Evolutionary conservation across 2,888 invertebrate species (phyloP).

Genomic region (Hermodice carunculata): DNA sequence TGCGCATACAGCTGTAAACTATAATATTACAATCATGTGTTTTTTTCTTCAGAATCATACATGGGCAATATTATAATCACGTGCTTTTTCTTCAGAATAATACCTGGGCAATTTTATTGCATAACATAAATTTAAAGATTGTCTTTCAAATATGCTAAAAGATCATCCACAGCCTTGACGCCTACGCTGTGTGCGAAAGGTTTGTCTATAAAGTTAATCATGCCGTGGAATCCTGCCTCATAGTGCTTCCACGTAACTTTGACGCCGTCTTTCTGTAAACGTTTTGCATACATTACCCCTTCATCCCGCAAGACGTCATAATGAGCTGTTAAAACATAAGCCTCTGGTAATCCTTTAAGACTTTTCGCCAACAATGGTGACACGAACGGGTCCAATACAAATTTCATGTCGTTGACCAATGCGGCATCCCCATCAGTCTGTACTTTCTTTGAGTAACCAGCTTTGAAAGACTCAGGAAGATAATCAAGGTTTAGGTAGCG

Average conservation of each 20-base stretch:
- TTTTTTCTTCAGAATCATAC: too few relatives aligned
- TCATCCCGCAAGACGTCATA: conserved; percentile 70
- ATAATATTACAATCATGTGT: too few relatives aligned
- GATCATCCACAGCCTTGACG: conserved; percentile 5
- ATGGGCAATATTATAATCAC: too few relatives aligned
- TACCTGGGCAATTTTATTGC: too few relatives aligned
- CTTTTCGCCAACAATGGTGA: conserved; percentile 64
- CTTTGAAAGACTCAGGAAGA: too few relatives aligned
- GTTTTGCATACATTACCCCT: conserved; percentile 64
- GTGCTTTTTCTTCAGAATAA: too few relatives aligned
- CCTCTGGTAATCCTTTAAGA: conserved; percentile 55
- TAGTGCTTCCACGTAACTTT: conserved; percentile 55
- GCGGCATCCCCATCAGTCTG: conserved; percentile 5
- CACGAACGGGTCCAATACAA: conserved; percentile 56
- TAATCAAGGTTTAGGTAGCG: too few relatives aligned
- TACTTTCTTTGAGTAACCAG: too few relatives aligned
- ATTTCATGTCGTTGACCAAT: conserved; percentile 22
- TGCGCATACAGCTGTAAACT: too few relatives aligned
- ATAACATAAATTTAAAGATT: too few relatives aligned
- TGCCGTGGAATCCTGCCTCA: conserved; percentile 58
- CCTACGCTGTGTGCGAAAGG: conserved; percentile 7
- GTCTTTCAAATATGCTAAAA: neutral
- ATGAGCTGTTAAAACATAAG: conserved; percentile 67
- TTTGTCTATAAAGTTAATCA: conserved; percentile 36
- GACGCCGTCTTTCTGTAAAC: conserved; percentile 55